Conservation (phyloP, 2,797 vertebrate genomes). For the Cyclopterus lumpus region DNA sequence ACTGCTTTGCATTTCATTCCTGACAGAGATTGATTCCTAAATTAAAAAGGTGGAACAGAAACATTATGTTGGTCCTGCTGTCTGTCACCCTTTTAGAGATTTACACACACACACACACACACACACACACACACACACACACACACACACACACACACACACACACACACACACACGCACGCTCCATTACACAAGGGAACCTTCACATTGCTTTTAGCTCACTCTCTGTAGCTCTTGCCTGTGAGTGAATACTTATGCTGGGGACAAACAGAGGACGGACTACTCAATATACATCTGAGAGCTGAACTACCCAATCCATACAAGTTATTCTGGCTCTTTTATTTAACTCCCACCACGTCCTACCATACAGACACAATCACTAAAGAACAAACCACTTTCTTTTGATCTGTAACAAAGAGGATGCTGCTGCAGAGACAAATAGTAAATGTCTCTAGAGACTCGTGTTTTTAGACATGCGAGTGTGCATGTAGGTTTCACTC, state of each 20-base stretch:
- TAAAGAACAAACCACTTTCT: neutral
- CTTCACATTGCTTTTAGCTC: conserved; percentile 2
- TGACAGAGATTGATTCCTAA: conserved; percentile 11
- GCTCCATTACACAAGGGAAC: neutral
- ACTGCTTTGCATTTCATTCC: conserved; percentile 1
- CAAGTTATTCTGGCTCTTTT: conserved; percentile 10
- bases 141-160: conserved; percentile 14
- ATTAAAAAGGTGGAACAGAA: conserved; percentile 8
- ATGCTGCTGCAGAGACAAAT: conserved; percentile 16
- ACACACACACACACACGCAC: conserved; percentile 14
- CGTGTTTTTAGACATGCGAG: neutral
- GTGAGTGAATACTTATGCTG: conserved; percentile 7
- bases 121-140: neutral
- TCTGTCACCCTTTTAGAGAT: neutral
- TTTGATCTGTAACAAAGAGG: neutral
- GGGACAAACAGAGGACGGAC: conserved; percentile 34
- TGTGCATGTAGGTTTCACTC: conserved; percentile 9
- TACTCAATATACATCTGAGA: conserved; percentile 53
- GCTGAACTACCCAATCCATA: conserved; percentile 41
- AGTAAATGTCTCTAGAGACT: neutral
- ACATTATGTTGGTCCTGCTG: neutral
- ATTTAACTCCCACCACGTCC: conserved; percentile 18
- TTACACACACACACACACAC: neutral
- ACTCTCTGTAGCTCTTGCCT: neutral
- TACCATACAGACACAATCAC: neutral